These are phyloP conservation scores for Xestia c-nigrum DNA, from an alignment of 2,888 invertebrate species.

Conservation along the genomic window DNA sequence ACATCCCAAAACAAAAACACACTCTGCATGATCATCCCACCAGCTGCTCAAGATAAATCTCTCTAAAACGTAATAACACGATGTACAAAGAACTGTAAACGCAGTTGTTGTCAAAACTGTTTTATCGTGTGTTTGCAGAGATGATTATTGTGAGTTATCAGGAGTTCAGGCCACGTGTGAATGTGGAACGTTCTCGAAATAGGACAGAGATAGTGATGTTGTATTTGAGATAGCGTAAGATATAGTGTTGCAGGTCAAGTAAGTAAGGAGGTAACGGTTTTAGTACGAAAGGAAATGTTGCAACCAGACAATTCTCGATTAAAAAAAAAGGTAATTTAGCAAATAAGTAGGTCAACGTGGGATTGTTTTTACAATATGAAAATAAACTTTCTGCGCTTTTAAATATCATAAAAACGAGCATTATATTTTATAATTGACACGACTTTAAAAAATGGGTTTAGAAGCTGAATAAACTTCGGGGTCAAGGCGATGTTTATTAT, in stretches of 20 bases:
- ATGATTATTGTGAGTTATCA: constrained; percentile 50
- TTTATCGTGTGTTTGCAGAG: constrained; percentile 44
- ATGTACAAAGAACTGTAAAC: constrained; percentile 47
- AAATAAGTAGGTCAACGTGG: not conserved
- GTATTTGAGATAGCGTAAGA: constrained; percentile 10
- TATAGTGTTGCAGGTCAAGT: constrained; percentile 4
- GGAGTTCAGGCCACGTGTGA: constrained; percentile 55
- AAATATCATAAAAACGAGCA: not conserved
- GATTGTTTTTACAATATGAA: not conserved
- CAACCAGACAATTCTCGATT: not conserved
- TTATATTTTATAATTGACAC: not conserved
- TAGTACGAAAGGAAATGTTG: not conserved
- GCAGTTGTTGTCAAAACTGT: constrained; percentile 50
- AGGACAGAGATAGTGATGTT: constrained; percentile 56
- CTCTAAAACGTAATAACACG: constrained; percentile 34
- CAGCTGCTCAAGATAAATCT: constrained; percentile 31
- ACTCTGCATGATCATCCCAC: constrained; percentile 36
- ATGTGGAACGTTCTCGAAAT: constrained; percentile 57
- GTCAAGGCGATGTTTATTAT: not conserved
- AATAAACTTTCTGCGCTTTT: not conserved
- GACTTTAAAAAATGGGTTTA: not conserved
- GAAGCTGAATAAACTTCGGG: no score
- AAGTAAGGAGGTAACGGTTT: not conserved
- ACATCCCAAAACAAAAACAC: constrained; percentile 17
- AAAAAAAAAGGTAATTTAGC: not conserved